Conservation (phyloP, 2,888 invertebrate genomes). For the Parnassius glacialis region DNA sequence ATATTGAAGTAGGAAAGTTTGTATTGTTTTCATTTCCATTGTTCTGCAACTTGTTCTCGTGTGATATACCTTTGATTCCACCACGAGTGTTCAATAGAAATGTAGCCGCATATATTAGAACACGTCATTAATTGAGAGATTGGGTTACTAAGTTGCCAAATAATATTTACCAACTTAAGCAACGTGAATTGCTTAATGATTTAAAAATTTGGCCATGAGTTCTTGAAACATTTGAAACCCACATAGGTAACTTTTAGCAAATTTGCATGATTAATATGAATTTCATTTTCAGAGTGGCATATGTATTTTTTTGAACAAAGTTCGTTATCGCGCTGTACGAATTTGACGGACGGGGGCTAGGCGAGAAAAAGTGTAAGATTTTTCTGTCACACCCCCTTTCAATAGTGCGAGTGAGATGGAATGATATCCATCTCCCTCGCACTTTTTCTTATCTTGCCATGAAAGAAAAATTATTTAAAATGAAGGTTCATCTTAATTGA, state of each 20-base stretch:
- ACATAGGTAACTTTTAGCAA: constrained; percentile 1
- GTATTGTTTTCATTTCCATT: constrained; percentile 7
- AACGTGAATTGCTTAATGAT: constrained; percentile 17
- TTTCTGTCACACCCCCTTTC: no score
- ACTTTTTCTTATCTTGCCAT: no score
- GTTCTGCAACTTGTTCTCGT: constrained; percentile 6
- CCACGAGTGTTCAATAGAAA: constrained; percentile 8
- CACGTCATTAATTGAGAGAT: background rate
- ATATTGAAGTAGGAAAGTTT: no score
- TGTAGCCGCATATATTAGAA: constrained; percentile 11
- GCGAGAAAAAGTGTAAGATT: no score
- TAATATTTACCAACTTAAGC: constrained; percentile 22
- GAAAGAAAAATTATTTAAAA: no score
- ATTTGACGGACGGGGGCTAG: no score
- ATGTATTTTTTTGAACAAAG: no score
- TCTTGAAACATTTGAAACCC: constrained; percentile 4
- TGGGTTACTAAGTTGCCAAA: constrained; percentile 22
- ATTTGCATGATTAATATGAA: background rate
- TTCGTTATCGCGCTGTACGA: no score
- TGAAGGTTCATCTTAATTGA: no score
- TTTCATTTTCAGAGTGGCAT: no score
- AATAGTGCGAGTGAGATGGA: no score
- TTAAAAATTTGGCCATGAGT: constrained; percentile 18
- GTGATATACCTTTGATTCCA: background rate
- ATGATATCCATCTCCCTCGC: no score